Conservation (phyloP, 2,888 invertebrate genomes). For the Cephus pulcher region DNA sequence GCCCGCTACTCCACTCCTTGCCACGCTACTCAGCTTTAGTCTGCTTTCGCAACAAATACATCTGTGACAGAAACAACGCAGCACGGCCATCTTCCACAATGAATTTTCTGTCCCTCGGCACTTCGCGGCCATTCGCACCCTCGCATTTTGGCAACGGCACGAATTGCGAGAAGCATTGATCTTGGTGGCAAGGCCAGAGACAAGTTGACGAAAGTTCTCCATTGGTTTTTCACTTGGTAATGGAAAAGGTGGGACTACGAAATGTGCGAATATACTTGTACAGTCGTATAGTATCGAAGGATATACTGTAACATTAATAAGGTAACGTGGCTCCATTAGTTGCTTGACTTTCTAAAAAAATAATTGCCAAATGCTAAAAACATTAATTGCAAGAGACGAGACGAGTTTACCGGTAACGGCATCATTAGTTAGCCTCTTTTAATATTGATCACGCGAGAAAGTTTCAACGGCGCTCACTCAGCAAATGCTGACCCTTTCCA, state of each 20-base stretch:
- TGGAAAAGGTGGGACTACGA: neutral
- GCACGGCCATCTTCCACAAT: neutral
- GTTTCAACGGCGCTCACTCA: slow-evolving; percentile 5
- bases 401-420: neutral
- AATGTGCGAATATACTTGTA: neutral
- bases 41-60: neutral
- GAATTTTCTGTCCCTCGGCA: neutral
- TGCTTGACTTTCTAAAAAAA: neutral
- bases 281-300: neutral
- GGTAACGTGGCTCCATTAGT: neutral
- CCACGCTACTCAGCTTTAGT: neutral
- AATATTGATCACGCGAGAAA: slow-evolving; percentile 18
- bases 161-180: neutral
- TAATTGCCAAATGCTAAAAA: neutral
- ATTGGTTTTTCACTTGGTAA: too few species aligned
- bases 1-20: neutral
- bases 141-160: neutral
- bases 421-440: slow-evolving; percentile 4
- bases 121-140: neutral
- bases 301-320: neutral
- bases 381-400: neutral
- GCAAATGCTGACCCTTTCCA: slow-evolving; percentile 6
- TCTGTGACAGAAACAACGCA: neutral
- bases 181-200: neutral
- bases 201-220: neutral